These are phyloP conservation scores for Lepidurus arcticus DNA, from an alignment of 1,140 invertebrate genomes.

Conservation along the genomic window DNA sequence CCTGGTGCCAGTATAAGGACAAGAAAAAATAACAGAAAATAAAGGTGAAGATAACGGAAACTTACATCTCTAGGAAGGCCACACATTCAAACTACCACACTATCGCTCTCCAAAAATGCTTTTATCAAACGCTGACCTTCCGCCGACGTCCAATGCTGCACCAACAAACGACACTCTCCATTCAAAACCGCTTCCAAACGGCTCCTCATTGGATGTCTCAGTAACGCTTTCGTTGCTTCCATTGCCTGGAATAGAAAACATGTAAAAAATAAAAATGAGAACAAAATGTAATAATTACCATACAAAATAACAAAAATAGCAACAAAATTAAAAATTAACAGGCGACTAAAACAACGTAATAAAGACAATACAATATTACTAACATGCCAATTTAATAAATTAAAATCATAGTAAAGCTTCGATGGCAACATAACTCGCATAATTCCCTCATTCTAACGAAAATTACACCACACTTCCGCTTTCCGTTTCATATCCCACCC, in stretches of 20 bases:
- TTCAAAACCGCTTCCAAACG: constrained; percentile 54
- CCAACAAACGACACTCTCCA: constrained; percentile 53
- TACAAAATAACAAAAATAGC: too few relatives aligned
- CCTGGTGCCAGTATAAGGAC: too few relatives aligned
- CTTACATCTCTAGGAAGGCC: too few relatives aligned
- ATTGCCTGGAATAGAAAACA: constrained; percentile 50
- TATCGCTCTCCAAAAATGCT: constrained; percentile 25
- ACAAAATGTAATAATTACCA: background rate
- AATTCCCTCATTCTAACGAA: too few relatives aligned
- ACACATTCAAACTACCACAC: background rate
- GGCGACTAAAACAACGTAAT: too few relatives aligned
- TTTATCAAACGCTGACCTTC: constrained; percentile 51
- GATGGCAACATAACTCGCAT: too few relatives aligned
- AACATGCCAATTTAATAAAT: too few relatives aligned
- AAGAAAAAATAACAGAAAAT: too few relatives aligned
- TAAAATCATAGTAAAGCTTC: too few relatives aligned
- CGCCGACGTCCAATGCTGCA: constrained; percentile 57
- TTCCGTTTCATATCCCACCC: background rate
- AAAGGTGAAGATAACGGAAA: too few relatives aligned
- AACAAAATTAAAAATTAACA: too few relatives aligned
- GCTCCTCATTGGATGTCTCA: constrained; percentile 50
- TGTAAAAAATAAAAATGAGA: background rate
- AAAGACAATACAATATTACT: too few relatives aligned
- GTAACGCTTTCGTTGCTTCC: constrained; percentile 55
- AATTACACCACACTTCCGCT: background rate